A percentile compares a stretch with the other conserved stretches of the same genome.
phyloP scores from a whole-genome alignment of 2,888 invertebrate genomes.

The Leptinotarsa juncta region DNA sequence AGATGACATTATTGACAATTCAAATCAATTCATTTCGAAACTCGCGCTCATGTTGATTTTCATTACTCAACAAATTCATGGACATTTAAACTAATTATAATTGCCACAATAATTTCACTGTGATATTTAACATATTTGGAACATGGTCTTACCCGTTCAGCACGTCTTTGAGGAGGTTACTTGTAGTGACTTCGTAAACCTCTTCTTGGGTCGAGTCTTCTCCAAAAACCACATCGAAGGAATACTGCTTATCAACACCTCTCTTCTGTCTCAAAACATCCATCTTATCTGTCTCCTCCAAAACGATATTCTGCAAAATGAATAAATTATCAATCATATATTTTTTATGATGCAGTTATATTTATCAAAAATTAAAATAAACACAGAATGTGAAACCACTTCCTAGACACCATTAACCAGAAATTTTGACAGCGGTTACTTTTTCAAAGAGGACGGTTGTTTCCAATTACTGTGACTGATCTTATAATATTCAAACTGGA shows the following conservation, averaged over 20 bases:
- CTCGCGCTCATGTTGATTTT: too few relatives aligned
- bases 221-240: slow-evolving; percentile 90
- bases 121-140: background rate
- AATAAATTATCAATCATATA: slow-evolving; percentile 8
- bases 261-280: slow-evolving; percentile 78
- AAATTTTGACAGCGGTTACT: too few relatives aligned
- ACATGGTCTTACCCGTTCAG: slow-evolving; percentile 68
- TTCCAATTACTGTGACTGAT: too few relatives aligned
- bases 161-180: slow-evolving; percentile 86
- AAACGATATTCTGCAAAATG: slow-evolving; percentile 72
- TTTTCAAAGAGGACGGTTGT: too few relatives aligned
- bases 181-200: slow-evolving; percentile 89
- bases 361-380: background rate
- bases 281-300: slow-evolving; percentile 73
- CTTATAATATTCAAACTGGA: too few relatives aligned
- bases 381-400: background rate
- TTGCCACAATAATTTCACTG: background rate
- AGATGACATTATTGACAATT: too few relatives aligned
- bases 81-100: too few relatives aligned
- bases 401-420: too few relatives aligned
- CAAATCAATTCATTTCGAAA: too few relatives aligned
- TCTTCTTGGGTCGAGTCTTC: slow-evolving; percentile 88
- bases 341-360: background rate
- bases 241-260: slow-evolving; percentile 84
- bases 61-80: too few relatives aligned